phyloP scores from a whole-genome alignment of 2,888 invertebrate genomes.

The Synanthedon myopaeformis region DNA sequence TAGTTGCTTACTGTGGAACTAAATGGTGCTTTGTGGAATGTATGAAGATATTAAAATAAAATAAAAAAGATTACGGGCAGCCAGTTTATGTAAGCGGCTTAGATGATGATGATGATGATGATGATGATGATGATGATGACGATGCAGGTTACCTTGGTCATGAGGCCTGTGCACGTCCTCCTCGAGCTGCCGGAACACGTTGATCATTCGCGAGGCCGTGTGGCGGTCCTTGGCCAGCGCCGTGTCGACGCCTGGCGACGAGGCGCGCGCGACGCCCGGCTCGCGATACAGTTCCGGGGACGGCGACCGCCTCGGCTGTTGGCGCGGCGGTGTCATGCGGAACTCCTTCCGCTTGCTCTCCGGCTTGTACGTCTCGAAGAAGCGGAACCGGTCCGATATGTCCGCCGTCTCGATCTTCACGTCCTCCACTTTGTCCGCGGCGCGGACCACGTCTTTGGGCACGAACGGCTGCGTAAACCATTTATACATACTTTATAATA shows the following conservation, averaged over 20 bases:
- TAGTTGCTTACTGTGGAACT: no score
- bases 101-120: no score
- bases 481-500: neutral
- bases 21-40: no score
- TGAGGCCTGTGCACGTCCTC: slow-evolving; percentile 57
- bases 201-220: slow-evolving; percentile 88
- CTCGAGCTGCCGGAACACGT: slow-evolving; percentile 91
- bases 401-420: slow-evolving; percentile 84
- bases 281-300: slow-evolving; percentile 80
- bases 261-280: slow-evolving; percentile 77
- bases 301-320: slow-evolving; percentile 74
- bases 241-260: slow-evolving; percentile 65
- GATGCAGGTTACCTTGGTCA: neutral
- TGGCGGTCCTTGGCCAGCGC: slow-evolving; percentile 67
- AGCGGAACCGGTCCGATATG: slow-evolving; percentile 87
- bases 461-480: slow-evolving; percentile 42
- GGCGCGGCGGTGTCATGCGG: slow-evolving; percentile 90
- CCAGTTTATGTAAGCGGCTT: no score
- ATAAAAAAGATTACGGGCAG: no score
- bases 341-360: slow-evolving; percentile 79
- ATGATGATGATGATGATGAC: neutral
- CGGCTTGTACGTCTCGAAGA: slow-evolving; percentile 89
- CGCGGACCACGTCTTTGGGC: slow-evolving; percentile 79
- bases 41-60: no score
- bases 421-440: slow-evolving; percentile 80